These are phyloP conservation scores for Eulemur rufifrons DNA, from an alignment of 2,113 vertebrate genomes.

Conservation along the genomic window DNA sequence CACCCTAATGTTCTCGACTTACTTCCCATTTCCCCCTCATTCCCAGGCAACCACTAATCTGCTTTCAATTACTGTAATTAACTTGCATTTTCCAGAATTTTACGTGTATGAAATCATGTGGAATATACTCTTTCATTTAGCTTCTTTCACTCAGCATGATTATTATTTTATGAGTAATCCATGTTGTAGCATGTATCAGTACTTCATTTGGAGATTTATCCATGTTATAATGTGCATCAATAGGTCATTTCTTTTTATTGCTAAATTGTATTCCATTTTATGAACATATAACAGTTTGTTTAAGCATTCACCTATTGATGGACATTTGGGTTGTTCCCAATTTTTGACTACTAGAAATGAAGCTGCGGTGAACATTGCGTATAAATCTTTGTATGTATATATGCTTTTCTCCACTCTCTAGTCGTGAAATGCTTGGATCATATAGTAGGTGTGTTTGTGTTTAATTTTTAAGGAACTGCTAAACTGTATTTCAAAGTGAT, in stretches of 20 bases:
- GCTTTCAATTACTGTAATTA: neutral
- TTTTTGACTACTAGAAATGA: too few species aligned
- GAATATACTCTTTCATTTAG: neutral
- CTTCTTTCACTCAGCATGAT: neutral
- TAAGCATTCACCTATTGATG: neutral
- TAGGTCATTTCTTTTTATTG: neutral
- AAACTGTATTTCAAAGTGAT: too few species aligned
- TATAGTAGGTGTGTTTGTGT: neutral
- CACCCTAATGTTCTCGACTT: neutral
- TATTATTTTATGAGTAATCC: neutral
- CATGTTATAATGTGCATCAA: neutral
- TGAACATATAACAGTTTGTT: neutral
- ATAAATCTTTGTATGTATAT: too few species aligned
- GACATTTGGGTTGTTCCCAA: neutral
- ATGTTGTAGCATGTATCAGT: neutral
- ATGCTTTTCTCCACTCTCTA: too few species aligned
- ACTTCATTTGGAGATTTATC: neutral
- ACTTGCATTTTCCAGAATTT: constrained; percentile 1
- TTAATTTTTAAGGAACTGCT: neutral
- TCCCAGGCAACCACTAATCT: neutral
- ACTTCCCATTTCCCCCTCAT: neutral
- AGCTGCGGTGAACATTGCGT: neutral
- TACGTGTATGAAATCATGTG: neutral
- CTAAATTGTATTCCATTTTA: neutral
- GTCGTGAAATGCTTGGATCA: neutral